These are phyloP conservation scores for Pedionomus torquatus DNA, from an alignment of 2,113 vertebrate species.

Conservation along the genomic window DNA sequence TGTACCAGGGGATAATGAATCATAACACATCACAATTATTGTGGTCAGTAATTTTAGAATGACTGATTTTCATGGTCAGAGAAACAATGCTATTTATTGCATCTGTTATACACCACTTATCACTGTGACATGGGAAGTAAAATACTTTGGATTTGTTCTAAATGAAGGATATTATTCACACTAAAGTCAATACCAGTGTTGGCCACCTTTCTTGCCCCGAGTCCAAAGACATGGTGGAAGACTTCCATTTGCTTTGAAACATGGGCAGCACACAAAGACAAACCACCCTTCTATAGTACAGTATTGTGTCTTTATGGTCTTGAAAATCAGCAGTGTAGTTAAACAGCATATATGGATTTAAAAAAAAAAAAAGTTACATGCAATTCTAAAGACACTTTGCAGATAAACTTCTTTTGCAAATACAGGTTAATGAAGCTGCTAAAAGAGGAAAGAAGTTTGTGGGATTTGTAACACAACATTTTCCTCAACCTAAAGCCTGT, in stretches of 20 bases:
- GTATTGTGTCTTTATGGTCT: background rate
- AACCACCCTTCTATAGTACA: background rate
- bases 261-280: background rate
- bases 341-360: background rate
- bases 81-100: background rate
- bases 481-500: conserved; percentile 64
- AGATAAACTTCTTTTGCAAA: conserved; percentile 12
- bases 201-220: background rate
- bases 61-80: background rate
- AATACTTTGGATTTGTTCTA: background rate
- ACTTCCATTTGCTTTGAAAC: background rate
- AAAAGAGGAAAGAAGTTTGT: conserved; percentile 89
- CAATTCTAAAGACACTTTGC: background rate
- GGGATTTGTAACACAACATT: conserved; percentile 86
- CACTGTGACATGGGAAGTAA: background rate
- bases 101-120: background rate
- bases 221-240: background rate
- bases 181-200: background rate
- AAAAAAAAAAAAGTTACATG: background rate
- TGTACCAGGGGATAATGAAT: background rate
- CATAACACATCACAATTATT: background rate
- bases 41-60: background rate
- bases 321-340: background rate
- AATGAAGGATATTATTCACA: background rate
- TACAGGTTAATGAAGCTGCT: conserved; percentile 88